Conservation (phyloP, 2,888 invertebrate species). For the Resseliella maxima region DNA sequence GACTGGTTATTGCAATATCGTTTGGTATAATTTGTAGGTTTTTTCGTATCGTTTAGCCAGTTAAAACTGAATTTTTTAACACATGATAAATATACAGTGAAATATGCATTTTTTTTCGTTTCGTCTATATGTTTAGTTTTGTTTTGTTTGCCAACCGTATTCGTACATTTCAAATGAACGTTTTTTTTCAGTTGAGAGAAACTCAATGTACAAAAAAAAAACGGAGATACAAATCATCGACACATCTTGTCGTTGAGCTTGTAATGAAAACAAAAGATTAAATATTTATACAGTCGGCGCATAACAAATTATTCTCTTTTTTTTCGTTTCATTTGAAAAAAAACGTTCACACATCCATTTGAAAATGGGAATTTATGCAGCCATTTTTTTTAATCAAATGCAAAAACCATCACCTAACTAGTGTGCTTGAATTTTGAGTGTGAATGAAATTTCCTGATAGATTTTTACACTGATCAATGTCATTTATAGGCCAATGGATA, state of each 20-base stretch:
- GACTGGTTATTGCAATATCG: background rate
- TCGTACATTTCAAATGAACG: background rate
- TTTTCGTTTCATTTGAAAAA: background rate
- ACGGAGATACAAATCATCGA: background rate
- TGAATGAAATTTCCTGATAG: background rate
- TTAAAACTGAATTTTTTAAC: background rate
- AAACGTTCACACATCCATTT: no score
- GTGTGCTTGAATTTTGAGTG: background rate
- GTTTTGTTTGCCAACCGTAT: background rate
- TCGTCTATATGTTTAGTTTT: background rate
- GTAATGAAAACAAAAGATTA: background rate
- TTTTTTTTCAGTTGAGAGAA: background rate
- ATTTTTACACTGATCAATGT: background rate
- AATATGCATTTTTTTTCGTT: background rate
- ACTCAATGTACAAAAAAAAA: background rate
- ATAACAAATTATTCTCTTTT: background rate
- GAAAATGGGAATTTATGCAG: no score
- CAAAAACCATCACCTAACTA: no score
- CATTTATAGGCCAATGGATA: no score
- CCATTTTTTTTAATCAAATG: no score
- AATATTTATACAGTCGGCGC: background rate
- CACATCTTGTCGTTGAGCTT: background rate
- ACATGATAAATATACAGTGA: background rate
- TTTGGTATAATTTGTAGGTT: background rate
- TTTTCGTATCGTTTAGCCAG: background rate